Evolutionary conservation across 2,888 invertebrate genomes (phyloP).

Genomic region (Phragmatobia fuliginosa): DNA sequence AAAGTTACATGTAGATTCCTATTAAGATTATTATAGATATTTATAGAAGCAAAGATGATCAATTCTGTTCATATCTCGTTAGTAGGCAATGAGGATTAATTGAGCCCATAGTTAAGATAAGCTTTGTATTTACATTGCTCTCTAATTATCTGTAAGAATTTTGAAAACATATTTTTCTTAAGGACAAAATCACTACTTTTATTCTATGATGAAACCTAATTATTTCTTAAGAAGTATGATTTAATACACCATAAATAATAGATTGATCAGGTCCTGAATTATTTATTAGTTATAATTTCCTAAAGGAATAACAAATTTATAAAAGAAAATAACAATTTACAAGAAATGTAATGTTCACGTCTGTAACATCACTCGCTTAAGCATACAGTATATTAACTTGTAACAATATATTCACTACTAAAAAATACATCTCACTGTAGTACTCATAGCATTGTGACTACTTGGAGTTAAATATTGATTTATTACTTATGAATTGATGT

Average conservation of each 20-base stretch:
- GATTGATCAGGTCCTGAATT: not conserved
- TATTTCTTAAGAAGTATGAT: not conserved
- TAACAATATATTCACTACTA: not conserved
- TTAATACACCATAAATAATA: not conserved
- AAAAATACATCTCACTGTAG: not conserved
- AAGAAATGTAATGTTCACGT: not conserved
- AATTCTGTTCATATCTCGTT: not conserved
- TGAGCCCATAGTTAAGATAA: not conserved
- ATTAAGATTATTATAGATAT: not conserved
- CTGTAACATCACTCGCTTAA: not conserved
- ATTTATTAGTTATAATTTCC: not conserved
- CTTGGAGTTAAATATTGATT: not conserved
- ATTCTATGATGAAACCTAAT: not conserved
- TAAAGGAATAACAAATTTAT: too few species aligned
- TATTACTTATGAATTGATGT: not conserved
- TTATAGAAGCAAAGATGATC: not conserved
- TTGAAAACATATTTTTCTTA: not conserved
- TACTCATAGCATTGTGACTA: not conserved
- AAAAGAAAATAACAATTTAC: not conserved
- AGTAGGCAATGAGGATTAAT: not conserved
- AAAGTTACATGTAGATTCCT: not conserved
- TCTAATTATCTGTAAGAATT: not conserved
- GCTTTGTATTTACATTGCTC: not conserved
- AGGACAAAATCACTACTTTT: not conserved
- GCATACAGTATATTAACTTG: not conserved